A percentile compares a stretch with the other conserved stretches of the same genome.
Conservation (phyloP, 2,113 vertebrate species). For the Tonatia bakeri region DNA sequence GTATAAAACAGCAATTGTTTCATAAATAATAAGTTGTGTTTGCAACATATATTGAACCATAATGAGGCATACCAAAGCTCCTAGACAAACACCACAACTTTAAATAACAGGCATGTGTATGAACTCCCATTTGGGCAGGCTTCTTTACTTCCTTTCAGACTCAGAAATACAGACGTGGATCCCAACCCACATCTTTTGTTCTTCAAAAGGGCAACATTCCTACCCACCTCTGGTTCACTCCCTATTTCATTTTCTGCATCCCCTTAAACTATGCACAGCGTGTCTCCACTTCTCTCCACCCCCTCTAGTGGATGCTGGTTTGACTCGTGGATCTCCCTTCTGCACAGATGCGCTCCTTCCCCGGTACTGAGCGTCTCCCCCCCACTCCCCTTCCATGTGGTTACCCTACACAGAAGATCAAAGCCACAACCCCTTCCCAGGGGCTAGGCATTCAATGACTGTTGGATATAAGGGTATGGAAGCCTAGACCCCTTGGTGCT, state of each 20-base stretch:
- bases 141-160: background rate
- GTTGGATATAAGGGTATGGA: background rate
- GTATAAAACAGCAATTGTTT: background rate
- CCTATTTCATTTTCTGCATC: background rate
- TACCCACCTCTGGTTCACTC: background rate
- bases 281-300: background rate
- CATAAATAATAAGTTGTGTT: background rate
- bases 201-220: background rate
- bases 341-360: background rate
- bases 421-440: background rate
- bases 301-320: fast-evolving
- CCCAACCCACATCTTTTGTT: background rate
- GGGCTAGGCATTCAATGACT: background rate
- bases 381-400: fast-evolving
- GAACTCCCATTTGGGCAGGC: background rate
- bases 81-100: background rate
- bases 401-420: background rate
- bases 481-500: fast-evolving
- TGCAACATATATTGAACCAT: background rate
- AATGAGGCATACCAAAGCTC: background rate
- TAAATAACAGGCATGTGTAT: background rate
- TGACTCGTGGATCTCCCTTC: background rate
- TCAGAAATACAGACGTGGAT: background rate
- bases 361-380: too few species aligned
- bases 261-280: background rate